Percentiles rank a stretch among this genome's conserved stretches.
Evolutionary conservation across 2,797 vertebrate species (phyloP).

Genomic region (Acanthurus leucopareius): DNA sequence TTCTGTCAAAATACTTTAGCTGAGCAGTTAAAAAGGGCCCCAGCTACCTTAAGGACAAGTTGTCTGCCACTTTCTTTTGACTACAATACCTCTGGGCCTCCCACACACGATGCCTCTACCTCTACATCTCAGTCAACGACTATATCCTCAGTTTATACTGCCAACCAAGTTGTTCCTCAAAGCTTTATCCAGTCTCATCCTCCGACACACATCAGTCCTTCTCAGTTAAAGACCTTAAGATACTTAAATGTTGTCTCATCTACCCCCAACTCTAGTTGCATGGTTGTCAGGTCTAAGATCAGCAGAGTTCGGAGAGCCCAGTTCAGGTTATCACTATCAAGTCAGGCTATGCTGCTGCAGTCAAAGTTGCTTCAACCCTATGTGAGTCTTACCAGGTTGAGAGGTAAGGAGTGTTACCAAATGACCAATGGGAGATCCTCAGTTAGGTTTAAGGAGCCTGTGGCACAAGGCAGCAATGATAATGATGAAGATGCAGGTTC

Average conservation of each 20-base stretch:
- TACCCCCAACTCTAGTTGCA: not conserved
- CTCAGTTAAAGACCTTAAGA: not conserved
- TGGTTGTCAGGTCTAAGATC: not conserved
- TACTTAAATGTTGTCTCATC: not conserved
- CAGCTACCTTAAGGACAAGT: not conserved
- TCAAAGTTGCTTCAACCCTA: conserved; percentile 74
- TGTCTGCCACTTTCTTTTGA: not conserved
- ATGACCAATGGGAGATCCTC: conserved; percentile 2
- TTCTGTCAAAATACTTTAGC: not conserved
- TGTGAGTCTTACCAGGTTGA: conserved; percentile 77
- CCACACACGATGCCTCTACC: not conserved
- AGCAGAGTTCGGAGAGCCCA: not conserved
- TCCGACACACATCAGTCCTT: not conserved
- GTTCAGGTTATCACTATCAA: conserved; percentile 55
- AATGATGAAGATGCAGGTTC: conserved; percentile 13
- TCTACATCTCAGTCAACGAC: not conserved
- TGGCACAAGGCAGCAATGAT: not conserved
- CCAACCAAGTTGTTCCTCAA: not conserved
- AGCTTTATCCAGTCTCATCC: not conserved
- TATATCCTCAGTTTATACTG: not conserved
- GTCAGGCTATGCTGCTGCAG: conserved; percentile 63
- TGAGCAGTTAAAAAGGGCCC: not conserved
- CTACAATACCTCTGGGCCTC: not conserved
- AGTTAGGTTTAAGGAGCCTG: not conserved
- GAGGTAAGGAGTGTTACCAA: conserved; percentile 22